Conservation (phyloP, 1,140 invertebrate genomes). For the Phenacoccus solenopsis region DNA sequence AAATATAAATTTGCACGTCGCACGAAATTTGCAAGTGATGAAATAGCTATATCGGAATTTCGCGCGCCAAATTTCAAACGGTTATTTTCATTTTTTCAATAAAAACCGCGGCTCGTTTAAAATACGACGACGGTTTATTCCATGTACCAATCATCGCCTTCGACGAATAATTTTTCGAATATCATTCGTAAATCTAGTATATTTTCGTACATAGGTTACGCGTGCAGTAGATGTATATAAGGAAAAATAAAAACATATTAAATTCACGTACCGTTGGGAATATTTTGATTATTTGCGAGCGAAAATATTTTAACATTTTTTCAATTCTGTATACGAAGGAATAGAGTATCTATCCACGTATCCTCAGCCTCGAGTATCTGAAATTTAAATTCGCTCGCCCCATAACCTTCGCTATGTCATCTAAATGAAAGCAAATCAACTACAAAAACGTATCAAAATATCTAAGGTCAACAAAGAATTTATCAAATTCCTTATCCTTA, state of each 20-base stretch:
- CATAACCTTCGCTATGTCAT: not conserved
- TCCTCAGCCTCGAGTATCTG: not conserved
- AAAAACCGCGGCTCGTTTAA: no score
- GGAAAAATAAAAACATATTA: not conserved
- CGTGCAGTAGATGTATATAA: not conserved
- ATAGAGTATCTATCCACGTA: not conserved
- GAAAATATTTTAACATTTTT: not conserved
- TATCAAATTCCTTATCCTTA: not conserved
- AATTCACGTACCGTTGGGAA: not conserved
- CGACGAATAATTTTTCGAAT: no score
- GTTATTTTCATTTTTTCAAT: no score
- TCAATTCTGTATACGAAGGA: not conserved
- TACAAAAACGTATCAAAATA: not conserved
- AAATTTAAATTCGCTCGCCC: not conserved
- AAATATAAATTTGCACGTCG: no score
- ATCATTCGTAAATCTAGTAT: no score
- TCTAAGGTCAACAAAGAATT: not conserved
- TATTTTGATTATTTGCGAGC: not conserved
- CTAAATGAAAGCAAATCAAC: not conserved
- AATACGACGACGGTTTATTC: no score
- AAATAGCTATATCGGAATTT: no score
- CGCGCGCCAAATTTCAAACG: no score
- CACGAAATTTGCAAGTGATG: no score
- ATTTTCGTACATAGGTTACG: no score
- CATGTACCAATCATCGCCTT: no score